Evolutionary conservation across 2,888 invertebrate species (phyloP).

Genomic region (Oscheius sp.): DNA sequence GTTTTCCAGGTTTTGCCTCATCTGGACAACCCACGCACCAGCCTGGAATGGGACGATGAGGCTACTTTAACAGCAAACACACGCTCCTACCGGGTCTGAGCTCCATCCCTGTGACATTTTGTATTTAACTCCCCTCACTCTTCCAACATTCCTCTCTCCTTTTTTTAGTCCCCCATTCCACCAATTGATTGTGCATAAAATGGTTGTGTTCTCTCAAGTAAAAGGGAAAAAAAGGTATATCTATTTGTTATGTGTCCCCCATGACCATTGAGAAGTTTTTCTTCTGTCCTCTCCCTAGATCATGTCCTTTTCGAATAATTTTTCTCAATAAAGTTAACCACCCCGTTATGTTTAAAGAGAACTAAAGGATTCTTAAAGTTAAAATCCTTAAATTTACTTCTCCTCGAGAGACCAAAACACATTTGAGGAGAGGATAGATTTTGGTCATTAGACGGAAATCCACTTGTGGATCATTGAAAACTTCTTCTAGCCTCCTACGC

Average conservation of each 20-base stretch:
- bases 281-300: no score
- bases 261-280: no score
- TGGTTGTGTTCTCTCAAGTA: conserved; percentile 3
- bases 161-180: not conserved
- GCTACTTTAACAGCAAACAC: conserved; percentile 48
- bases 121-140: not conserved
- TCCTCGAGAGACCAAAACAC: no score
- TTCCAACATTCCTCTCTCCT: not conserved
- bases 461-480: no score
- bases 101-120: conserved; percentile 2
- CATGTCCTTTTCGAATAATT: no score
- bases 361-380: no score
- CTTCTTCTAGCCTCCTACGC: no score
- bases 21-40: conserved; percentile 53
- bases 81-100: conserved; percentile 55
- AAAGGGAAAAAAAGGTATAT: conserved; percentile 17
- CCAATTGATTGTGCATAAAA: conserved; percentile 6
- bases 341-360: no score
- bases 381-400: no score
- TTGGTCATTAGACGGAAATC: no score
- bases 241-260: conserved; percentile 16
- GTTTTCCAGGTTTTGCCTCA: conserved; percentile 51
- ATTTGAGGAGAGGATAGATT: no score
- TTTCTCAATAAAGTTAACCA: no score
- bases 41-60: conserved; percentile 77